Conservation (phyloP, 2,888 invertebrate species). For the Phengaris arion region DNA sequence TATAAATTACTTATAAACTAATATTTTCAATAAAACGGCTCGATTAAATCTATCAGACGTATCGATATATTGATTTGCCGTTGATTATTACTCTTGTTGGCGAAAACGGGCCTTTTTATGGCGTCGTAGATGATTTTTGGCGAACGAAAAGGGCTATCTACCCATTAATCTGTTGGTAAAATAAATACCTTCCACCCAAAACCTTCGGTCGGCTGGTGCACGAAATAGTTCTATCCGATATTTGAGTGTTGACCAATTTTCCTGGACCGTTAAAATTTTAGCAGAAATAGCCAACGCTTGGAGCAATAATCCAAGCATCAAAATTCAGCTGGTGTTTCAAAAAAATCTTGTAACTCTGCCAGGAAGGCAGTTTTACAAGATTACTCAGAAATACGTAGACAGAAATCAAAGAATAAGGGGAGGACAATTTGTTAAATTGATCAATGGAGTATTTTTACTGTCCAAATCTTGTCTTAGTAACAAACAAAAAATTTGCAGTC, state of each 20-base stretch:
- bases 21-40: slow-evolving; percentile 23
- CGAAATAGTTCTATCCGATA: slow-evolving; percentile 48
- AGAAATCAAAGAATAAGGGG: no score
- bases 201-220: slow-evolving; percentile 58
- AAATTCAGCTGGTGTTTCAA: no score
- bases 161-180: slow-evolving; percentile 59
- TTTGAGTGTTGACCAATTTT: slow-evolving; percentile 45
- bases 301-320: not conserved
- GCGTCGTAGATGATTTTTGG: slow-evolving; percentile 42
- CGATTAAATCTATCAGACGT: slow-evolving; percentile 24
- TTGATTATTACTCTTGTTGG: slow-evolving; percentile 12
- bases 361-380: no score
- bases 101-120: slow-evolving; percentile 46
- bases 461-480: no score
- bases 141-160: slow-evolving; percentile 48
- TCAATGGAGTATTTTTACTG: no score
- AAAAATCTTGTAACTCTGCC: no score
- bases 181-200: slow-evolving; percentile 69
- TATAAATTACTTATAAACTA: slow-evolving; percentile 26
- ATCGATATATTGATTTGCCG: slow-evolving; percentile 21
- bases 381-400: no score
- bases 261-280: slow-evolving; percentile 46
- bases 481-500: no score
- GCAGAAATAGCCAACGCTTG: not conserved
- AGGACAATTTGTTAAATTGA: no score